These are phyloP conservation scores for Petrocephalus sullivani DNA, from an alignment of 2,797 vertebrate species.

Conservation along the genomic window DNA sequence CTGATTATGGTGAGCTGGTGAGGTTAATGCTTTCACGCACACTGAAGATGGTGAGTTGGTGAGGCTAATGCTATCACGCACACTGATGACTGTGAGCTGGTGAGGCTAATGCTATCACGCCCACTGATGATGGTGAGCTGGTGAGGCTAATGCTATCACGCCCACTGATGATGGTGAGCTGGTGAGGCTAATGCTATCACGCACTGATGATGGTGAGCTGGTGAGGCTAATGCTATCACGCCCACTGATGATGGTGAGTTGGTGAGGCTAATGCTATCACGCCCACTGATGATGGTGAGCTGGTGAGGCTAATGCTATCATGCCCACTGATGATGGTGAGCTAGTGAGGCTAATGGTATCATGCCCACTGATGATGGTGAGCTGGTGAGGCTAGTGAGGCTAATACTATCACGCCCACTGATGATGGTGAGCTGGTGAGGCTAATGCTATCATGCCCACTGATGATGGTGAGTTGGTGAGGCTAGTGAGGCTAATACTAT, in stretches of 20 bases:
- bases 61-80: background rate
- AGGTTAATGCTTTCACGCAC: background rate
- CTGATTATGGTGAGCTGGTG: background rate
- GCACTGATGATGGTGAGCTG: background rate
- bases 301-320: background rate
- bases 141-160: no score
- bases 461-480: background rate
- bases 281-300: background rate
- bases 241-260: background rate
- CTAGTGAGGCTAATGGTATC: background rate
- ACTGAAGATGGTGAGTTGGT: background rate
- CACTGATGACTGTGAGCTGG: background rate
- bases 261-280: no score
- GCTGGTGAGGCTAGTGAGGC: background rate
- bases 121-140: background rate
- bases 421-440: background rate
- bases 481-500: background rate
- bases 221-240: background rate
- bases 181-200: background rate
- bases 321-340: background rate
- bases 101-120: background rate
- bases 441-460: background rate
- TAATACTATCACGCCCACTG: background rate
- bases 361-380: no score
- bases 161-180: background rate